Evolutionary conservation across 2,888 invertebrate genomes (phyloP), one percentile per base, ranked within the genome.

Genomic region (Pemphredon lugubris): DNA sequence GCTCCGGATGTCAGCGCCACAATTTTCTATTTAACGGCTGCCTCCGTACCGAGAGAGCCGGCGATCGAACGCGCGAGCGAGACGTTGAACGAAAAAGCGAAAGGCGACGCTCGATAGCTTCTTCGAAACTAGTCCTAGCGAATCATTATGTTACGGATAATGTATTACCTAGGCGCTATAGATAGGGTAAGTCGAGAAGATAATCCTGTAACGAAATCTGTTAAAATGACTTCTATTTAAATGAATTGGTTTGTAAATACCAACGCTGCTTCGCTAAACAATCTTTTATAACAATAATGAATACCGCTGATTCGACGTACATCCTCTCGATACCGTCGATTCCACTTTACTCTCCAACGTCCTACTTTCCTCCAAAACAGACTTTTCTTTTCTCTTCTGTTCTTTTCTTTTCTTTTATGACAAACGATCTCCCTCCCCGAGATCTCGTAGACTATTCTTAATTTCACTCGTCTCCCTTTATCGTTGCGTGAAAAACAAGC

Each of bases 181-280:
- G 60, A 45, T 67, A 69, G 66, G 37, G 37, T 74, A 67, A 60
- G 42, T 26, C 34, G 21, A 60, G 55, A 45, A 39, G 45, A 55
- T 50, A 58, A 71, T 55, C 42, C 58, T 75, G 58, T 69, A 69
- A 67, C 59, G 58, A 74, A 66, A 54, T 79, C 72, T 75, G 80
- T 84, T 82, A 72, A 84, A 80, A 64, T 61, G 77, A 75, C 71
- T 81, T 83, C 85, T 84, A 85, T 85, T 85, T 84, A 84, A 85
- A 84, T 81, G 83, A 84, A 83, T 59, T 77, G 76, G 77, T 85
- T 83, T 85, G 84, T 85, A 85, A 84, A 85, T 84, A 85, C 45
- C 69, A 61, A 79, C 68, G 66, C 54, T 57, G 23, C 45, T 6
- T 23, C 45, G n/a, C 21, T 3, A 23, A 45, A 2, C 1, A 11